Evolutionary conservation across 2,888 invertebrate species (phyloP), one percentile per base, ranked within the genome.

Genomic region (Archaeoteleia sp.): DNA sequence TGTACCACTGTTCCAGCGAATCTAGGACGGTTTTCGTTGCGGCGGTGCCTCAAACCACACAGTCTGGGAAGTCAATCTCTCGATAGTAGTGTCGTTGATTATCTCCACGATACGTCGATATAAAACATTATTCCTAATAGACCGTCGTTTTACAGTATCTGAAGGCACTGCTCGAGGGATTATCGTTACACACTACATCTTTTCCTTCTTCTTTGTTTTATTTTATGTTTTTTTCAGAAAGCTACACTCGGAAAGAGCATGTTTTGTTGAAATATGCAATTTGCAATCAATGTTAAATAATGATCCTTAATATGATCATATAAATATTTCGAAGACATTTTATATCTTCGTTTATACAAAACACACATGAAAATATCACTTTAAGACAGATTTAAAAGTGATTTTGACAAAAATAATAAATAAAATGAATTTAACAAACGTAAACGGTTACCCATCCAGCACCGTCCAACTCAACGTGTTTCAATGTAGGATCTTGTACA

Each of bases 151-250:
- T 75, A 77, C 77, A 78, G 77, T 79, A 68, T 80, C 76, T 76
- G 75, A 82, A 83, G 82, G 82, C 83, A 83, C 82, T 83, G 81
- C 78, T 82, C 77, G 70, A 74, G 73, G 67, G 70, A 67, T 67
- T 37, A 54, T 63, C 49, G 60, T 70, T 57, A 63, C 54, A 62
- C 48, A 61, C 40, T 66, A 58, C 49, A 48, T 55, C 57, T 39
- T 32, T 39, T 39, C 35, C 32, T 51, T 5, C 12, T 34, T 27
- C 14, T 57, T 29, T 30, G 10, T 13, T 40, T 30, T 49, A 5
- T 45, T 57, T 58, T 68, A 29, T 58, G 71, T 39, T 42, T 43
- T 37, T 7, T 12, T 8, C 12, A 6, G 17, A 27, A 51, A 23
- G 7, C 42, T 34, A 13, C 20, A 15, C 45, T 39, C 46, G 2